Conservation (phyloP, 1,140 invertebrate species). For the Araneus ventricosus region DNA sequence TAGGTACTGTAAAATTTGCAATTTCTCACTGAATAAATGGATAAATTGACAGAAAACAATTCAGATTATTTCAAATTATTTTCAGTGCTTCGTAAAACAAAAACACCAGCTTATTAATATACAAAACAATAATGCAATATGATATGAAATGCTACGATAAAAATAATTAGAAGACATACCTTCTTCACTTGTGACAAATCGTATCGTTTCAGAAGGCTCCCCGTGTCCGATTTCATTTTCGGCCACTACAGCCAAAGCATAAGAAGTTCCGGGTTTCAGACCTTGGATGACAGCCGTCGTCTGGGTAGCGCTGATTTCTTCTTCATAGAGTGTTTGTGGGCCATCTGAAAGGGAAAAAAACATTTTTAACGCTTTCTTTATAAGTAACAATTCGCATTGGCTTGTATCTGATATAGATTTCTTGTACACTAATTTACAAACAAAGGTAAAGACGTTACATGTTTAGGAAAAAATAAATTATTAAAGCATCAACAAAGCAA, state of each 20-base stretch:
- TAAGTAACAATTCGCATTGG: too few relatives aligned
- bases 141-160: not conserved
- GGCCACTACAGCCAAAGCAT: constrained; percentile 94
- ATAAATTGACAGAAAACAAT: not conserved
- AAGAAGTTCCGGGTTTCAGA: constrained; percentile 93
- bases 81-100: too few relatives aligned
- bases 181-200: constrained; percentile 96
- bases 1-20: constrained; percentile 69
- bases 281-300: constrained; percentile 76
- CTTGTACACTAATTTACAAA: too few relatives aligned
- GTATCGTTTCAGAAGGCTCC: constrained; percentile 93
- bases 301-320: constrained; percentile 73
- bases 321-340: constrained; percentile 76
- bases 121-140: not conserved
- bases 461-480: too few relatives aligned
- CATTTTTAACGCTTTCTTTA: too few relatives aligned
- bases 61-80: not conserved
- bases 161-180: constrained; percentile 77
- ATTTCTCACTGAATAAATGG: not conserved
- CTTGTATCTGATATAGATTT: too few relatives aligned
- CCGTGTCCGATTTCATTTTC: constrained; percentile 96
- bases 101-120: not conserved
- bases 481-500: too few relatives aligned
- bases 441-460: too few relatives aligned
- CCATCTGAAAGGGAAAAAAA: constrained; percentile 41